These are phyloP conservation scores for Campylomormyrus tamandua DNA, from an alignment of 2,113 vertebrate species.

Conservation along the genomic window DNA sequence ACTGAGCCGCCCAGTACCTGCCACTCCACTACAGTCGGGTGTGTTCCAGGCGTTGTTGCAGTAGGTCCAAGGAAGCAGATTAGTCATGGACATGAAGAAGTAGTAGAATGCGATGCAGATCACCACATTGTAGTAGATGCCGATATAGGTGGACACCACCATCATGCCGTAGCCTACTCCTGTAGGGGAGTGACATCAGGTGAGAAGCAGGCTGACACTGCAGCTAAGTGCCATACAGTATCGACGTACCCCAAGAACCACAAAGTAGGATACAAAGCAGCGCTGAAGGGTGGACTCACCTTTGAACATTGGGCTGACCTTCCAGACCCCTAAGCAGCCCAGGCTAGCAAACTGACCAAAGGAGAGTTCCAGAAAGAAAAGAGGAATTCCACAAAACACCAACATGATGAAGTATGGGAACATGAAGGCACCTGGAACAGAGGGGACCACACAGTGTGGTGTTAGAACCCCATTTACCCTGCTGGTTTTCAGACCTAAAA, in stretches of 20 bases:
- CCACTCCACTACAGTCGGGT: constrained; percentile 71
- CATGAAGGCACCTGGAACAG: constrained; percentile 86
- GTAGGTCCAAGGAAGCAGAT: constrained; percentile 91
- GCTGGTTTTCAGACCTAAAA: background rate
- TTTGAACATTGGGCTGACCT: constrained; percentile 98
- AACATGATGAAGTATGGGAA: constrained; percentile 98
- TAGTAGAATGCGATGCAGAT: constrained; percentile 98
- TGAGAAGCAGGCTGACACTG: background rate
- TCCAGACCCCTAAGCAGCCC: constrained; percentile 95
- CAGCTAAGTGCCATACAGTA: background rate
- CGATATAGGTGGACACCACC: constrained; percentile 97
- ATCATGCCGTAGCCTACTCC: constrained; percentile 98
- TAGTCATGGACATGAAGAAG: constrained; percentile 96
- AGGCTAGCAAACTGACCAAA: constrained; percentile 95
- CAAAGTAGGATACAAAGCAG: background rate
- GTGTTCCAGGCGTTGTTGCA: constrained; percentile 95
- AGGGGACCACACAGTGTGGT: background rate
- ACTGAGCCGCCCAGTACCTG: constrained; percentile 42
- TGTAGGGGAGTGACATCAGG: constrained; percentile 35
- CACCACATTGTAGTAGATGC: constrained; percentile 99
- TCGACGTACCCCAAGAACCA: background rate
- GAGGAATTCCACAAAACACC: constrained; percentile 91
- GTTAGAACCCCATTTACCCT: background rate
- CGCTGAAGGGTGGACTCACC: constrained; percentile 59
- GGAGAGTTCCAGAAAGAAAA: constrained; percentile 97